A percentile compares a stretch with the other conserved stretches of the same genome.
These are phyloP conservation scores for Aporophyla lueneburgensis DNA, from an alignment of 2,888 invertebrate genomes.

Conservation along the genomic window DNA sequence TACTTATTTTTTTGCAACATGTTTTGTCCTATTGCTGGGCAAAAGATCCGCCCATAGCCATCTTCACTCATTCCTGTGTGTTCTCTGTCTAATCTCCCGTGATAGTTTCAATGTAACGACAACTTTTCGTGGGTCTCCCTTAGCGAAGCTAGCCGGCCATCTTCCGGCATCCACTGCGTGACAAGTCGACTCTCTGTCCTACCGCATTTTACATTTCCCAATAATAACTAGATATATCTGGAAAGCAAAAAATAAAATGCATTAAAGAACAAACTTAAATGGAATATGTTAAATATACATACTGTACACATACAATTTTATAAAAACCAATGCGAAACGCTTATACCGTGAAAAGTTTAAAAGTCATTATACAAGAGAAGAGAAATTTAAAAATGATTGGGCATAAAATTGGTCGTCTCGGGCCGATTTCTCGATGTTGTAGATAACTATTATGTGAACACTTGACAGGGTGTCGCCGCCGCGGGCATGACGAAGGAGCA, in stretches of 20 bases:
- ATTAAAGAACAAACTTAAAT: not conserved
- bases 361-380: conserved; percentile 37
- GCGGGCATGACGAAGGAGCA: conserved; percentile 82
- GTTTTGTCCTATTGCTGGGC: not conserved
- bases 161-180: not conserved
- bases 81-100: not conserved
- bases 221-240: too few species aligned
- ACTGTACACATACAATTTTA: not conserved
- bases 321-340: conserved; percentile 19
- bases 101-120: not conserved
- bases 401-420: conserved; percentile 68
- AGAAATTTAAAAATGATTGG: conserved; percentile 65
- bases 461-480: conserved; percentile 88
- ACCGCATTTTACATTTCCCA: too few species aligned
- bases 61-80: not conserved
- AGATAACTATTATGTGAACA: conserved; percentile 86
- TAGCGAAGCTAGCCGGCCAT: too few species aligned
- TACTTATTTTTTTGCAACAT: not conserved
- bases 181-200: too few species aligned
- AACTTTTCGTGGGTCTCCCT: not conserved
- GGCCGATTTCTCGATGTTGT: conserved; percentile 75
- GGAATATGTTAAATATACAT: too few species aligned
- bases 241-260: conserved; percentile 1
- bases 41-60: not conserved
- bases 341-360: conserved; percentile 17